Conservation (phyloP, 2,113 vertebrate species). For the Meriones unguiculatus region DNA sequence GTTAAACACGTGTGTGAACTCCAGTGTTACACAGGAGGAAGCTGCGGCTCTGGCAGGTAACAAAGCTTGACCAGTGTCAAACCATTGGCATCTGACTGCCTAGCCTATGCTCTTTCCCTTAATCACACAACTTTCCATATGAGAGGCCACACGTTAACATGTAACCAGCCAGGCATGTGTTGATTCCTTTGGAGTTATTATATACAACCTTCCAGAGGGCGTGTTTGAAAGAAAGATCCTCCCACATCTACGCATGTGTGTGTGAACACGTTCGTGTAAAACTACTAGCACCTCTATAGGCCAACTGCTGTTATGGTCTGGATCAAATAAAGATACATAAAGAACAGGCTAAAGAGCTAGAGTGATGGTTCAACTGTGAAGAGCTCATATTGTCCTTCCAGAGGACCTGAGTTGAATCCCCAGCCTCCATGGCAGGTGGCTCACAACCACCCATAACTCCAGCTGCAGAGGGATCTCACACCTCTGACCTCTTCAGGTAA, state of each 20-base stretch:
- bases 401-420: background rate
- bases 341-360: background rate
- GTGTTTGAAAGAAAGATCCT: background rate
- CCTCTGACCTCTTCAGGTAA: background rate
- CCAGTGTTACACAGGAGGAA: background rate
- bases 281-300: background rate
- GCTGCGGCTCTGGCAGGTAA: background rate
- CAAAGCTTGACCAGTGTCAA: background rate
- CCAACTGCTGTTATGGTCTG: background rate
- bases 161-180: background rate
- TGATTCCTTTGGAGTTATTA: background rate
- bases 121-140: background rate
- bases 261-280: background rate
- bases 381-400: too few relatives aligned
- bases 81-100: background rate
- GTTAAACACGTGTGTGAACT: background rate
- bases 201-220: background rate
- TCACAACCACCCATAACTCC: background rate
- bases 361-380: background rate
- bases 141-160: background rate
- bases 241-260: background rate
- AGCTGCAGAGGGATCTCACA: background rate
- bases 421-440: background rate
- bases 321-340: background rate
- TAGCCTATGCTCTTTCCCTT: background rate